These are phyloP conservation scores for Xylota segnis DNA, from an alignment of 2,888 invertebrate species.

Conservation along the genomic window DNA sequence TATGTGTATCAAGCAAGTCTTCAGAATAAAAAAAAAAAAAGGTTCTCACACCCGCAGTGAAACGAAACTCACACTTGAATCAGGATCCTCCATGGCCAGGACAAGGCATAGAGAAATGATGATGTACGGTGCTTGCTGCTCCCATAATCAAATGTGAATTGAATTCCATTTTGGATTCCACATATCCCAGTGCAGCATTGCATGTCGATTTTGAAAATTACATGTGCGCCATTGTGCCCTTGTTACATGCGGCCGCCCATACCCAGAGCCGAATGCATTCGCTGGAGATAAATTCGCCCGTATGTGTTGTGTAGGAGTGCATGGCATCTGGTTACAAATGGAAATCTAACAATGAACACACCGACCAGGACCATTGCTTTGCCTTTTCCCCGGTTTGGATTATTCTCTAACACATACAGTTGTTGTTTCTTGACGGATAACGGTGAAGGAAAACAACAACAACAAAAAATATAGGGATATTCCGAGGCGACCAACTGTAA, in stretches of 20 bases:
- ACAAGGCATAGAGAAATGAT: constrained; percentile 42
- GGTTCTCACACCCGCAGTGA: not conserved
- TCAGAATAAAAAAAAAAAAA: not conserved
- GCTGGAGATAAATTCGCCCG: not conserved
- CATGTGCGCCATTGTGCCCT: constrained; percentile 75
- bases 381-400: constrained; percentile 6
- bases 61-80: not conserved
- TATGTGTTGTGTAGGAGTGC: not conserved
- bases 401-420: constrained; percentile 44
- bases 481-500: constrained; percentile 41
- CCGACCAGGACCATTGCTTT: constrained; percentile 26
- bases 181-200: constrained; percentile 68
- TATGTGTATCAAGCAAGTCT: not conserved
- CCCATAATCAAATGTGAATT: constrained; percentile 73
- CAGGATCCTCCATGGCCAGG: constrained; percentile 26
- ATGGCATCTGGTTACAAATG: constrained; percentile 63
- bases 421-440: constrained; percentile 40
- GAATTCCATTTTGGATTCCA: constrained; percentile 67
- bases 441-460: not conserved
- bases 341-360: constrained; percentile 58
- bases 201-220: constrained; percentile 75
- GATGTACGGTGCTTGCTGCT: constrained; percentile 57
- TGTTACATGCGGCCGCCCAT: constrained; percentile 49
- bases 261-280: constrained; percentile 26
- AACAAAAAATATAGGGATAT: too few species aligned